Evolutionary conservation across 1,140 invertebrate species (phyloP).

Genomic region (Hermetia illucens): DNA sequence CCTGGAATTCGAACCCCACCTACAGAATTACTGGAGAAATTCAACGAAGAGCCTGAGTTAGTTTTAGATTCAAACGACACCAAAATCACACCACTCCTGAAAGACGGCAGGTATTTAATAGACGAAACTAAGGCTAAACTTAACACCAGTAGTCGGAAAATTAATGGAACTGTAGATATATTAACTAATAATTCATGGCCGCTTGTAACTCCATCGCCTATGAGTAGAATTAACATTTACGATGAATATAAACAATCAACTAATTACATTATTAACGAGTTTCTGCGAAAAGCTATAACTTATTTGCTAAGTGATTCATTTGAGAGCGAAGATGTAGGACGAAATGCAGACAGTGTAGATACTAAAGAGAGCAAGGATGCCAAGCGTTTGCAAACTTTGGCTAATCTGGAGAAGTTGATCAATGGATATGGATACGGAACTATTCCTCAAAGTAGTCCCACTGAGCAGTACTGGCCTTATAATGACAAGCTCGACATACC

Average conservation of each 20-base stretch:
- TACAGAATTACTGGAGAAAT: too few species aligned
- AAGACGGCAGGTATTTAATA: too few species aligned
- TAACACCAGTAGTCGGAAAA: too few species aligned
- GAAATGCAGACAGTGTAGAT: background rate
- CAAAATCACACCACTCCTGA: too few species aligned
- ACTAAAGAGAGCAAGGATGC: background rate
- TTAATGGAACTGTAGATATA: too few species aligned
- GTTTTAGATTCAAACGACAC: too few species aligned
- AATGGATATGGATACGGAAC: background rate
- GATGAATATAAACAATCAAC: slow-evolving; percentile 5
- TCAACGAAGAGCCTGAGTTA: too few species aligned
- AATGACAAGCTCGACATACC: background rate
- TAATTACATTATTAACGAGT: slow-evolving; percentile 3
- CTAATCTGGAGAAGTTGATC: background rate
- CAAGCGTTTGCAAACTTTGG: background rate
- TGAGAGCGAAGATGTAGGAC: background rate
- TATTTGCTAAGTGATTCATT: background rate
- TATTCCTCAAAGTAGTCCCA: background rate
- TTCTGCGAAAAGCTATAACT: background rate
- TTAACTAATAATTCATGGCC: too few species aligned
- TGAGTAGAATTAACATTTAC: too few species aligned
- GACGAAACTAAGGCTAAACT: too few species aligned
- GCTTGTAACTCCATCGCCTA: too few species aligned
- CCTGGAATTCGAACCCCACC: too few species aligned
- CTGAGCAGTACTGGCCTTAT: background rate